phyloP scores from a whole-genome alignment of 2,888 invertebrate species.

The Dioctria rufipes region DNA sequence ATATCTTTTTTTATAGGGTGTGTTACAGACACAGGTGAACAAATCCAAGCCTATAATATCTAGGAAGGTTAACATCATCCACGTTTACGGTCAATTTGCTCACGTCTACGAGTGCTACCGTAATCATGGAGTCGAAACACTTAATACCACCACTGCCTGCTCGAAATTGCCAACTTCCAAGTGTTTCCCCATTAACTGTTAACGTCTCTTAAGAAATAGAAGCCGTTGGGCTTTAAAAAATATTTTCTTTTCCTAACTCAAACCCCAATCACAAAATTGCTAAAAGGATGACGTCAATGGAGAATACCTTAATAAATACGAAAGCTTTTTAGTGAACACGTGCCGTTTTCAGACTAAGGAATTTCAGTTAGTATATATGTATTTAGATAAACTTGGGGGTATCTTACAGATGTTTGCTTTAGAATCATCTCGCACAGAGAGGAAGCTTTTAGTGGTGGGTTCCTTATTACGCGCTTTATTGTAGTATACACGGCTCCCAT shows the following conservation, averaged over 20 bases:
- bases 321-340: background rate
- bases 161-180: background rate
- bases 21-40: conserved; percentile 7
- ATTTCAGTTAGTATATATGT: background rate
- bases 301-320: background rate
- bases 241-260: background rate
- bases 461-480: background rate
- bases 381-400: background rate
- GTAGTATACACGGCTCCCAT: too few relatives aligned
- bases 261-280: background rate
- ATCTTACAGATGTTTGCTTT: background rate
- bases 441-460: background rate
- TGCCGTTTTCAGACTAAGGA: background rate
- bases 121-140: background rate
- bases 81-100: conserved; percentile 38
- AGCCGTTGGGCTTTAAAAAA: too few relatives aligned
- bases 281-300: conserved; percentile 10
- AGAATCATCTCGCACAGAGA: background rate
- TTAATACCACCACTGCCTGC: background rate
- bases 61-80: conserved; percentile 19
- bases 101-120: conserved; percentile 23
- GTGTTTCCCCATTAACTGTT: background rate
- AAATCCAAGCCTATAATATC: background rate
- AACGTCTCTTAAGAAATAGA: background rate
- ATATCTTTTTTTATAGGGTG: conserved; percentile 31